Evolutionary conservation across 2,113 vertebrate species (phyloP).

Genomic region (Lamprotornis superbus): DNA sequence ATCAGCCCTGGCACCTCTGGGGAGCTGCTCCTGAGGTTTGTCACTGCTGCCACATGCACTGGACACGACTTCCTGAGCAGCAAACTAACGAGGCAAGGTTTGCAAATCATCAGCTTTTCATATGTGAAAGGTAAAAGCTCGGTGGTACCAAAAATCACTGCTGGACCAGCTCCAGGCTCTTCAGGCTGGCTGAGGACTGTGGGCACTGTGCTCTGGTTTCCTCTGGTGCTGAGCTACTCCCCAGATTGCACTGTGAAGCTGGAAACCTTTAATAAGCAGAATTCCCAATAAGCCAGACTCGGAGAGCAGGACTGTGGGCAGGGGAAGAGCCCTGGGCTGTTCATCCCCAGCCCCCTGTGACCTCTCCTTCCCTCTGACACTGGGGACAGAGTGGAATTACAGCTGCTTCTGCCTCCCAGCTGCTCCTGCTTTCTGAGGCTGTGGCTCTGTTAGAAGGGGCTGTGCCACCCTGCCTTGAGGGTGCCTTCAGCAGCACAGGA

Average conservation of each 20-base stretch:
- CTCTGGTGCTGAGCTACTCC: background rate
- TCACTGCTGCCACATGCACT: fast-evolving
- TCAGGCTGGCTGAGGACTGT: fast-evolving
- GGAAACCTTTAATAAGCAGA: background rate
- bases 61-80: background rate
- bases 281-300: too few relatives aligned
- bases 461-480: background rate
- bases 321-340: background rate
- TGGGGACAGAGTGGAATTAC: background rate
- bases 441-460: background rate
- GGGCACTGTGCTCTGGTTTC: fast-evolving
- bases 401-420: background rate
- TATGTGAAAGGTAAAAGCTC: background rate
- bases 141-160: background rate
- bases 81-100: too few relatives aligned
- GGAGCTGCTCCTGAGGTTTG: background rate
- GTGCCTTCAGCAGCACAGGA: background rate
- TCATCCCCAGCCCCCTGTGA: fast-evolving
- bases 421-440: background rate
- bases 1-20: background rate
- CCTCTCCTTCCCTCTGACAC: background rate
- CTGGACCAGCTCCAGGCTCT: background rate
- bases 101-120: fast-evolving
- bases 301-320: background rate
- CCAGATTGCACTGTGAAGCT: background rate